A percentile compares a stretch with the other conserved stretches of the same genome.
phyloP scores from a whole-genome alignment of 2,888 invertebrate genomes.

The Helicoverpa assulta region DNA sequence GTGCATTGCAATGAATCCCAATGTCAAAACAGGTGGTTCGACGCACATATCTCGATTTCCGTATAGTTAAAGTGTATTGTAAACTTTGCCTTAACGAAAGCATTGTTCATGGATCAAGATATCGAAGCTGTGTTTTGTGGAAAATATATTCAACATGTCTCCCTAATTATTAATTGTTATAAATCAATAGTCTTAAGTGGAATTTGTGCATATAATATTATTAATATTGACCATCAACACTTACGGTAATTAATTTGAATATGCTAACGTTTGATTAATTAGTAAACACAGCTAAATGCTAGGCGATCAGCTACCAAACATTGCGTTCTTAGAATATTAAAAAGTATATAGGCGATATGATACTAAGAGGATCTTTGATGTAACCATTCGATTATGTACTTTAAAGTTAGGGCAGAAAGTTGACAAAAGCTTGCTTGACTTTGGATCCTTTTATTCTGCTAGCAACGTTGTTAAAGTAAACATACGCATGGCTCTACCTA shows the following conservation, averaged over 20 bases:
- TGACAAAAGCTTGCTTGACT: constrained; percentile 12
- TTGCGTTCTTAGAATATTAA: constrained; percentile 20
- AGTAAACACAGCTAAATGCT: constrained; percentile 33
- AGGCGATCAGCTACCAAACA: constrained; percentile 37
- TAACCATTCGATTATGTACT: constrained; percentile 19
- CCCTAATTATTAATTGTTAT: not conserved
- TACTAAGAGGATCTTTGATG: constrained; percentile 8
- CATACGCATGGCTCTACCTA: constrained; percentile 25
- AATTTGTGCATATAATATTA: not conserved
- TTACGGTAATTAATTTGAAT: constrained; percentile 22
- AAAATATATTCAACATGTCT: not conserved
- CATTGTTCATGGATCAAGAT: constrained; percentile 1
- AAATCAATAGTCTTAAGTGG: not conserved
- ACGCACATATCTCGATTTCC: constrained; percentile 54
- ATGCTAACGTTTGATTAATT: constrained; percentile 15
- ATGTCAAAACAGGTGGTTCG: constrained; percentile 75
- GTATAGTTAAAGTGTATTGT: constrained; percentile 51
- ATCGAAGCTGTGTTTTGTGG: constrained; percentile 11
- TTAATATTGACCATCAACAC: constrained; percentile 9
- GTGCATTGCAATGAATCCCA: constrained; percentile 65
- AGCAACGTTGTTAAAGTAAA: constrained; percentile 20
- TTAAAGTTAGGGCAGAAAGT: constrained; percentile 34
- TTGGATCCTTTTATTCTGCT: constrained; percentile 15
- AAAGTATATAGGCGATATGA: not conserved
- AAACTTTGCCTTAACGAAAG: too few species aligned